These are phyloP conservation scores for Romanogobio albipinnatus DNA, from an alignment of 2,113 vertebrate species.

Conservation along the genomic window DNA sequence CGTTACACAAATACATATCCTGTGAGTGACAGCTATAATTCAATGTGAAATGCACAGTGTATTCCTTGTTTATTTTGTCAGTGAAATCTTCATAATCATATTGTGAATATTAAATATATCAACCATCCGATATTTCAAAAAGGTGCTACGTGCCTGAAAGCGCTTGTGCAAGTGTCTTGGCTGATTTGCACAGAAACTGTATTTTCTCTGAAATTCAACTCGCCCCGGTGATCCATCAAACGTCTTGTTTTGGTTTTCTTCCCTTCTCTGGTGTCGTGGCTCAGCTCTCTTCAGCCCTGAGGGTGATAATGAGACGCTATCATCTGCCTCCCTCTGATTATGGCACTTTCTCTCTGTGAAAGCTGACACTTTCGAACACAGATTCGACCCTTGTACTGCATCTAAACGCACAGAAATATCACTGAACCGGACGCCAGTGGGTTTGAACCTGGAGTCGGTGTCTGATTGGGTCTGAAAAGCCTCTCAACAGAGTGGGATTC, in stretches of 20 bases:
- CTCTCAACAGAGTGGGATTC: not conserved
- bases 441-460: no score
- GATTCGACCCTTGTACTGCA: not conserved
- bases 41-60: not conserved
- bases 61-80: not conserved
- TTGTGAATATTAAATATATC: not conserved
- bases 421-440: not conserved
- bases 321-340: not conserved
- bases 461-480: not conserved
- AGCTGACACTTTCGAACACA: not conserved
- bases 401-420: not conserved
- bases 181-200: not conserved
- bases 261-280: not conserved
- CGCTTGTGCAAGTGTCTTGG: not conserved
- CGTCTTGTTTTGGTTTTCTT: not conserved
- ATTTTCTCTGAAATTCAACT: not conserved
- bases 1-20: no score
- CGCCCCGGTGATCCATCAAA: not conserved
- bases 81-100: not conserved
- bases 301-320: not conserved
- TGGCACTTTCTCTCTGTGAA: conserved; percentile 10
- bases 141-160: not conserved
- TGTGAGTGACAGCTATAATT: no score
- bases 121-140: not conserved
- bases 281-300: not conserved